A percentile compares a stretch with the other conserved stretches of the same genome.
These are phyloP conservation scores for Listronotus bonariensis DNA, from an alignment of 1,140 invertebrate species.

Conservation along the genomic window DNA sequence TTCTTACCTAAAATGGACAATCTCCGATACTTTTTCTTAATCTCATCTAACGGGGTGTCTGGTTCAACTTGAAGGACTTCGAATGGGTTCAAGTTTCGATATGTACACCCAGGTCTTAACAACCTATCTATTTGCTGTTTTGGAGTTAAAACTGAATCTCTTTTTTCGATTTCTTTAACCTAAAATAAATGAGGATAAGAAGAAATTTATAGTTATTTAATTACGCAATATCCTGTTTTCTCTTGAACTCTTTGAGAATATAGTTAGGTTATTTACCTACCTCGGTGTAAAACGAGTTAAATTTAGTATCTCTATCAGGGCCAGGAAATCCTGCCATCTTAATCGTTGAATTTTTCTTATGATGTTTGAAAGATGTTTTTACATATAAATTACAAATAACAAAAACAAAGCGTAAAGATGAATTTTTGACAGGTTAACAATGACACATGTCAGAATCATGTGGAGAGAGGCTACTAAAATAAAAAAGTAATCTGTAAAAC, in stretches of 20 bases:
- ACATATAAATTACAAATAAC: no score
- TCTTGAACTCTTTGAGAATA: slow-evolving; percentile 5
- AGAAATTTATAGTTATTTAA: no score
- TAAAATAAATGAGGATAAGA: slow-evolving; percentile 56
- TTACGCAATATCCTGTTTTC: not conserved
- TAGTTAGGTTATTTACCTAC: slow-evolving; percentile 53
- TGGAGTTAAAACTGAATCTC: slow-evolving; percentile 87
- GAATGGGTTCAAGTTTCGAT: slow-evolving; percentile 96
- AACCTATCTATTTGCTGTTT: slow-evolving; percentile 95
- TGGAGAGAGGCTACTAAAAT: no score
- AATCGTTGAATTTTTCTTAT: no score
- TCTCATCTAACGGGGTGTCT: slow-evolving; percentile 83
- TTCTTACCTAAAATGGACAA: slow-evolving; percentile 68
- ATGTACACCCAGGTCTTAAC: slow-evolving; percentile 90
- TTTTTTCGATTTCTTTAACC: slow-evolving; percentile 95
- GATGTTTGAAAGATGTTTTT: no score
- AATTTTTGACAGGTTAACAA: no score
- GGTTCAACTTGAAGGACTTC: slow-evolving; percentile 96
- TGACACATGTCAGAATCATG: no score
- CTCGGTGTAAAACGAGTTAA: slow-evolving; percentile 70
- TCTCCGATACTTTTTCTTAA: slow-evolving; percentile 95
- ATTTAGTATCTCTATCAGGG: slow-evolving; percentile 63
- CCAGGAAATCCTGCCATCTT: not conserved
- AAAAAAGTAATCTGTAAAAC: no score
- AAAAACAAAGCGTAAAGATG: no score